Base-by-base conservation (phyloP, 2,797 vertebrate genomes). In the Mallotus villosus region DNA sequence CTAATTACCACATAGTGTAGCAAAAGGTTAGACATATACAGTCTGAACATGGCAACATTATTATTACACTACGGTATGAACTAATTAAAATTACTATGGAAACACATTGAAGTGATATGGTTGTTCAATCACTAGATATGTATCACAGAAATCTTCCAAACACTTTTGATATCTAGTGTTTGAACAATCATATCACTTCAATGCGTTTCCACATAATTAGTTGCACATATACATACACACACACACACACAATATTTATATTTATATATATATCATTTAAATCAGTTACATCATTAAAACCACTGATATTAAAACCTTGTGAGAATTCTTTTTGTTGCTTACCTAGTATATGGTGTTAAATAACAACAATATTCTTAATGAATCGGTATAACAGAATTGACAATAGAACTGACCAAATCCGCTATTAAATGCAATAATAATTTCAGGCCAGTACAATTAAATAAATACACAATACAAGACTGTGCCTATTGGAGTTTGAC, bases 31-130 rank as follows among this genome's bases (percentile, higher is more conserved):
- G 69, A 73, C 32, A 57, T 29, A 80, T 71, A 27, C 24, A 60
- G 67, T 21, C 67, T 34, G 21, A 14, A 22, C 19, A 19, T 22
- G 12, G n/a, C 21, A 68, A 68, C 21, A 41, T 59, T 37, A 60
- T 69, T 21, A 69, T 69, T 5, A 17, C 21, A 22, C 34, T 24
- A 34, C 19, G 16, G 41, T 37, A 32, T 68, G 70, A 73, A 73
- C 80, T 79, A 79, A 82, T 82, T 63, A 79, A 59, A 76, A 83
- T 82, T 85, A 85, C 82, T 76, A 79, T 74, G 74, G 68, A 73
- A 64, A 76, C 17, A 7, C 53, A 66, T 74, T 24, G 9, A 70
- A 49, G 66, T 65, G 27, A 68, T 70, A 63, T 53, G 24, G 46
- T 53, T 51, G 24, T 5, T 21, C 34, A 46, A 24, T 49, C 34